phyloP scores from a whole-genome alignment of 2,797 vertebrate species.

The Sciaenops ocellatus region DNA sequence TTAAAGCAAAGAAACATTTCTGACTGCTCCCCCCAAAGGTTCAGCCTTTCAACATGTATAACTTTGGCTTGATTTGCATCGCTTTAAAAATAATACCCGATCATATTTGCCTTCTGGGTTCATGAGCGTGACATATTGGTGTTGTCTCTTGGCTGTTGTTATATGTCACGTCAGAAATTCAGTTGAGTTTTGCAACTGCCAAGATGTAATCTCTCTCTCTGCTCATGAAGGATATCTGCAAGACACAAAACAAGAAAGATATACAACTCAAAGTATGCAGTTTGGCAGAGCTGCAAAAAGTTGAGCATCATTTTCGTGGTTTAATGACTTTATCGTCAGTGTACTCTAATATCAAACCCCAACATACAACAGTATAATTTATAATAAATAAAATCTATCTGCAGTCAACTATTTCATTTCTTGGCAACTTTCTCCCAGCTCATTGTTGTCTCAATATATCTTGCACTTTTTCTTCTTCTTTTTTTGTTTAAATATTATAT shows the following conservation, averaged over 20 bases:
- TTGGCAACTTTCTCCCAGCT: background rate
- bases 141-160: constrained; percentile 67
- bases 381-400: background rate
- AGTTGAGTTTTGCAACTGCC: constrained; percentile 69
- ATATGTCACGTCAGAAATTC: constrained; percentile 56
- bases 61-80: constrained; percentile 73
- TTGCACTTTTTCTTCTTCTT: constrained; percentile 19
- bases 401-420: constrained; percentile 11
- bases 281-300: background rate
- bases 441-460: constrained; percentile 27
- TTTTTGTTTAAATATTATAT: constrained; percentile 70
- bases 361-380: background rate
- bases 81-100: constrained; percentile 65
- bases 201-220: constrained; percentile 50
- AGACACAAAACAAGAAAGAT: background rate
- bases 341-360: background rate
- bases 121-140: constrained; percentile 66
- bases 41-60: constrained; percentile 57
- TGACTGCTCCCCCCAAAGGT: constrained; percentile 4
- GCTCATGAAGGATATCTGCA: constrained; percentile 6
- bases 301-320: background rate
- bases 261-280: background rate
- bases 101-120: constrained; percentile 69
- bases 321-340: background rate
- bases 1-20: constrained; percentile 29